Percentiles rank a stretch among this genome's conserved stretches.
These are phyloP conservation scores for Campopleginae sp. DNA, from an alignment of 2,888 invertebrate species.

Conservation along the genomic window DNA sequence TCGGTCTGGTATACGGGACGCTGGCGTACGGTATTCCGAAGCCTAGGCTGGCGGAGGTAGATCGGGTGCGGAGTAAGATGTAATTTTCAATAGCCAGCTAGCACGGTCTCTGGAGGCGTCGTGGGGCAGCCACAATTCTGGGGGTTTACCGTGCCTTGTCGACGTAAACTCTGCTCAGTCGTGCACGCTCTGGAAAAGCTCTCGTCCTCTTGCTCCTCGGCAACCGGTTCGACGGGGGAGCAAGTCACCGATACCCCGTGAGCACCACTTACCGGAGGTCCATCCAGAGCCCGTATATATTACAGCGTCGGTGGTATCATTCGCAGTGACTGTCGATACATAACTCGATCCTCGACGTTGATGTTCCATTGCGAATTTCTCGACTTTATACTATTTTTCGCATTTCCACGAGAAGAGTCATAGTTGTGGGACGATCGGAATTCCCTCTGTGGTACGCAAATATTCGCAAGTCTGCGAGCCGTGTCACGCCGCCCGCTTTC, in stretches of 20 bases:
- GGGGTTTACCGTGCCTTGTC: constrained; percentile 83
- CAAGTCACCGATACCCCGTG: constrained; percentile 55
- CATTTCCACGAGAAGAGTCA: neutral
- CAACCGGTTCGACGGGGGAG: constrained; percentile 26
- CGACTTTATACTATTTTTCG: neutral
- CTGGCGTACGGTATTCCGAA: constrained; percentile 45
- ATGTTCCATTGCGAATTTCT: constrained; percentile 30
- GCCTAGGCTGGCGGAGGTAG: constrained; percentile 54
- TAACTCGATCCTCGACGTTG: constrained; percentile 28
- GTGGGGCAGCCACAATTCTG: constrained; percentile 81
- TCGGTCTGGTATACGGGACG: constrained; percentile 53
- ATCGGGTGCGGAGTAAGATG: constrained; percentile 80
- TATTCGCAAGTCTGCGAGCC: constrained; percentile 12
- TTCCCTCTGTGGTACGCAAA: neutral
- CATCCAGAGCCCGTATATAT: constrained; percentile 66
- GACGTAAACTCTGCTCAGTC: constrained; percentile 83
- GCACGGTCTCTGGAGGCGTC: constrained; percentile 74
- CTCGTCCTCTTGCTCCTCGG: neutral
- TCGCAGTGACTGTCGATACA: constrained; percentile 63
- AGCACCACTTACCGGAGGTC: constrained; percentile 70
- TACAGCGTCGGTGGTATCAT: constrained; percentile 68
- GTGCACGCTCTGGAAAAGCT: constrained; percentile 74
- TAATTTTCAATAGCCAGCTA: constrained; percentile 82
- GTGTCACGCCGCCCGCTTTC: constrained; percentile 19
- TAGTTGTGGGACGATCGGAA: neutral